These are phyloP conservation scores for Cepphus grylle DNA, from an alignment of 2,113 vertebrate genomes.

Conservation along the genomic window DNA sequence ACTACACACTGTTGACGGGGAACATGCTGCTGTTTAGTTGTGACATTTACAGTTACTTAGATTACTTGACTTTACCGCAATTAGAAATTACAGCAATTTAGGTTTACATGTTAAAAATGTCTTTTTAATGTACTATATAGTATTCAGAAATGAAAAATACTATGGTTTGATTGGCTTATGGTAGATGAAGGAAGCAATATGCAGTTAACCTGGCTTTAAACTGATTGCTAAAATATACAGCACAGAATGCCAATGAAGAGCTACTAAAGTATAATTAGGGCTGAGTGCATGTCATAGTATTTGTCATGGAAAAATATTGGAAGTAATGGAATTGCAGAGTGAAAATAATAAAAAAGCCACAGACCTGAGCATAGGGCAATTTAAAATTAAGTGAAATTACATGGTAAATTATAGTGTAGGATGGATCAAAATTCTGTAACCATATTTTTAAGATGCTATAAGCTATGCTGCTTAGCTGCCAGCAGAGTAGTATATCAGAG, in stretches of 20 bases:
- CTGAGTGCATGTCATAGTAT: not conserved
- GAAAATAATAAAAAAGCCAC: conserved; percentile 16
- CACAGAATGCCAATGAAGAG: not conserved
- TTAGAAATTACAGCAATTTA: not conserved
- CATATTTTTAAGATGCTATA: not conserved
- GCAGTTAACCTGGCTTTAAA: conserved; percentile 22
- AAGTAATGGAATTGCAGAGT: not conserved
- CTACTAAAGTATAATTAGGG: not conserved
- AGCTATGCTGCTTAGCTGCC: not conserved
- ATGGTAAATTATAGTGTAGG: not conserved
- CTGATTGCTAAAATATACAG: conserved; percentile 32
- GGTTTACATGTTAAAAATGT: not conserved
- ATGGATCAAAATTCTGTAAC: not conserved
- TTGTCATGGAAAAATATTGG: conserved; percentile 39
- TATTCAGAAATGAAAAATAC: conserved; percentile 13
- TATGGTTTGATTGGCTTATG: not conserved
- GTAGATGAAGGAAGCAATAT: not conserved
- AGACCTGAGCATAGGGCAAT: not conserved
- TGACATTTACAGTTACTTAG: not conserved
- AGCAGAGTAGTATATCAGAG: not conserved
- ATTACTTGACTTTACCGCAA: not conserved
- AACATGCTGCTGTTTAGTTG: not conserved
- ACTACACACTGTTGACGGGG: not conserved
- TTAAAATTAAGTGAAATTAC: conserved; percentile 27
- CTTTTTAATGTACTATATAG: not conserved